Conservation (phyloP, 2,888 invertebrate genomes). For the Pelosia muscerda region DNA sequence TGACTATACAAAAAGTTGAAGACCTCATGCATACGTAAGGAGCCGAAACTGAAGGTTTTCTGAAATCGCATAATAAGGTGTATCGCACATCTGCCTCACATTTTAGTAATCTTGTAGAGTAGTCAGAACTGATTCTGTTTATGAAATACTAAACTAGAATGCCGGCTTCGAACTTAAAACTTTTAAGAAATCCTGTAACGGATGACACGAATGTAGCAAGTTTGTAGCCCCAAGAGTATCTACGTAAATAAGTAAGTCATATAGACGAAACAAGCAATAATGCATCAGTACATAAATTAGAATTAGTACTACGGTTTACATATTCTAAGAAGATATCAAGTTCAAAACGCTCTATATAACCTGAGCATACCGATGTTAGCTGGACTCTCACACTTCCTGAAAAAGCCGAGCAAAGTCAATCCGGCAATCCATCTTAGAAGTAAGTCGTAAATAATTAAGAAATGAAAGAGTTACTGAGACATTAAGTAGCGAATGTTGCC, state of each 20-base stretch:
- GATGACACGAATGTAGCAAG: too few relatives aligned
- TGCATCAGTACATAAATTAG: too few relatives aligned
- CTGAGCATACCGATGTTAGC: neutral
- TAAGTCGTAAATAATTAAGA: neutral
- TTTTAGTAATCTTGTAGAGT: neutral
- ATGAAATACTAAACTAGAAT: neutral
- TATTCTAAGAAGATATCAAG: too few relatives aligned
- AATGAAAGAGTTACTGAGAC: neutral
- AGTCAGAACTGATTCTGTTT: neutral
- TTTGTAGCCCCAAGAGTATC: too few relatives aligned
- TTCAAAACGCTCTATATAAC: neutral
- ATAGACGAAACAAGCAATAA: too few relatives aligned
- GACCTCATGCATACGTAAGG: conserved; percentile 28
- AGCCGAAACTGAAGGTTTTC: conserved; percentile 18
- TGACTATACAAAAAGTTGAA: conserved; percentile 22
- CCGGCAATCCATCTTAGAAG: neutral
- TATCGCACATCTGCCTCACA: neutral
- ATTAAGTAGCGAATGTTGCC: neutral
- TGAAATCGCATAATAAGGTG: conserved; percentile 15
- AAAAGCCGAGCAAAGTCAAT: too few relatives aligned
- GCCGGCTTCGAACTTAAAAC: too few relatives aligned
- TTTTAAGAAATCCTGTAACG: too few relatives aligned
- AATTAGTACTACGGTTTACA: too few relatives aligned
- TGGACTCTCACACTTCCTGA: neutral
- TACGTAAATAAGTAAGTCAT: too few relatives aligned